Conservation (phyloP, 2,888 invertebrate genomes). For the Nudaria mundana region DNA sequence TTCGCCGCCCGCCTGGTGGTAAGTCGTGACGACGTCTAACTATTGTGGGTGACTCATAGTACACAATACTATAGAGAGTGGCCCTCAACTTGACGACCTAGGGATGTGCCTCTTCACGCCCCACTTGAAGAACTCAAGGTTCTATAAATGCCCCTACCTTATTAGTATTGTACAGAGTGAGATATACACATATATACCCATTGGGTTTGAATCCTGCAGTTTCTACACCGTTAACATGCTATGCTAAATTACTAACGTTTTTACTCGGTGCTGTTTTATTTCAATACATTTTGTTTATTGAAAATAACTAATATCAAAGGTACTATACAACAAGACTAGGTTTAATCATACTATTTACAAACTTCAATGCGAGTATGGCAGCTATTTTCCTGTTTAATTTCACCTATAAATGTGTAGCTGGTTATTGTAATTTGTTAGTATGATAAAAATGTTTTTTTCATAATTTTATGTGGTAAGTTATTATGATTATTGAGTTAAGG, state of each 20-base stretch:
- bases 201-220: not conserved
- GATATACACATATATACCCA: not conserved
- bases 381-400: constrained; percentile 29
- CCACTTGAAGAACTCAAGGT: no score
- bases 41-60: no score
- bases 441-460: constrained; percentile 53
- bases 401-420: constrained; percentile 21
- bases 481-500: constrained; percentile 57
- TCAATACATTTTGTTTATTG: constrained; percentile 38
- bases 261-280: constrained; percentile 68
- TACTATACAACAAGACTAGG: constrained; percentile 36
- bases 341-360: constrained; percentile 42
- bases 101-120: no score
- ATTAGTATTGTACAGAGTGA: not conserved
- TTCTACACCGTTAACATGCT: constrained; percentile 54
- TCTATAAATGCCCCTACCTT: no score
- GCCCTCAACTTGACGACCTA: no score
- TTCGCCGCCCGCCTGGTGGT: no score
- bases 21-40: no score
- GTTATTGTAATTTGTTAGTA: constrained; percentile 43
- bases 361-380: constrained; percentile 39
- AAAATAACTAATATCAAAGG: constrained; percentile 38
- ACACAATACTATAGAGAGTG: no score
- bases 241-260: constrained; percentile 41
- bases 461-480: constrained; percentile 56